These are phyloP conservation scores for Motacilla tschutschensis DNA, from an alignment of 2,113 vertebrate species.

Conservation along the genomic window DNA sequence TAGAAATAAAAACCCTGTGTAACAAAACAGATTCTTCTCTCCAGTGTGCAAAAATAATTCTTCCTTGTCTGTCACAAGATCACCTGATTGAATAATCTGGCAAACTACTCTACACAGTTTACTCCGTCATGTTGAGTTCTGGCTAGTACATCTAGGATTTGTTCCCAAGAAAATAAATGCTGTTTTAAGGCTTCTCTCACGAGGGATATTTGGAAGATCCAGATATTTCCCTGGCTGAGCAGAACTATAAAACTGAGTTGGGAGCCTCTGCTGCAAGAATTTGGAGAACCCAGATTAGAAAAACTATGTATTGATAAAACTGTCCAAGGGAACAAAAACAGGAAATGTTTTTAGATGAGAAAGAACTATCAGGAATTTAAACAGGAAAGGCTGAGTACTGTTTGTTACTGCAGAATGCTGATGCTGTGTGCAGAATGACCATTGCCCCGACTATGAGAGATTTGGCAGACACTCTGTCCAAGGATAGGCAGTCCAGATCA, in stretches of 20 bases:
- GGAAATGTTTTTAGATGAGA: slow-evolving; percentile 48
- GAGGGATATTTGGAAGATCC: background rate
- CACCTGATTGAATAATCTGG: background rate
- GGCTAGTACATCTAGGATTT: background rate
- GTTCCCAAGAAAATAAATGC: background rate
- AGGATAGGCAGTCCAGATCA: background rate
- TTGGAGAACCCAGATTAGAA: slow-evolving; percentile 20
- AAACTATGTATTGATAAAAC: slow-evolving; percentile 34
- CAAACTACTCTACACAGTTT: background rate
- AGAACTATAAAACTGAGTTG: background rate
- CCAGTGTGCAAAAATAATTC: background rate
- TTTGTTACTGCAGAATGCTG: background rate
- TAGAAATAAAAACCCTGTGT: background rate
- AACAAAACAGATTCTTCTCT: background rate
- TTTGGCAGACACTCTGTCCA: background rate
- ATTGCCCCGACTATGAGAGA: background rate
- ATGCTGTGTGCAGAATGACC: background rate
- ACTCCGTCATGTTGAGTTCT: background rate
- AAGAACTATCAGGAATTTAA: slow-evolving; percentile 42
- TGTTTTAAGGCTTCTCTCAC: background rate
- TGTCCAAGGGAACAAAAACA: slow-evolving; percentile 31
- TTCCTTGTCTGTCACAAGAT: background rate
- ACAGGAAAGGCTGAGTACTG: slow-evolving; percentile 46
- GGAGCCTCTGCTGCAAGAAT: slow-evolving; percentile 11
- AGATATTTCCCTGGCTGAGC: background rate